Conservation (phyloP, 2,113 vertebrate species). For the Dasyprocta punctata region DNA sequence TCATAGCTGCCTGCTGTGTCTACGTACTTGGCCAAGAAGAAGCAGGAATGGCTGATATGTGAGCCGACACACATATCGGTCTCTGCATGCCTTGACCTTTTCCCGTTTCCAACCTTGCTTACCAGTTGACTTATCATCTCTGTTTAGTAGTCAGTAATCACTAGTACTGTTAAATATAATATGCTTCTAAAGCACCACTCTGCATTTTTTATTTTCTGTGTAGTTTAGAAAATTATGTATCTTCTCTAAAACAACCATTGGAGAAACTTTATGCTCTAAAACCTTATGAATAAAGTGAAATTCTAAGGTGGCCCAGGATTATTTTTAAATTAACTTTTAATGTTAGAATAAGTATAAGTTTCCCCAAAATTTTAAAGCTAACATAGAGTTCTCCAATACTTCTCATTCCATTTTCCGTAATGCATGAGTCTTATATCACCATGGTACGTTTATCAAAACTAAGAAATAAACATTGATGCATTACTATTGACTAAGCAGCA, state of each 20-base stretch:
- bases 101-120: not conserved
- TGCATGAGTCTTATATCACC: not conserved
- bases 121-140: not conserved
- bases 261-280: not conserved
- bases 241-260: not conserved
- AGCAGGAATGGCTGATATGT: not conserved
- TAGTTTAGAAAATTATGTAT: not conserved
- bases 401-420: not conserved
- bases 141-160: not conserved
- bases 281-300: not conserved
- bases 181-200: not conserved
- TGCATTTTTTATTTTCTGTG: not conserved
- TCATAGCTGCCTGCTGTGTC: not conserved
- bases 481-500: not conserved
- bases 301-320: not conserved
- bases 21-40: not conserved
- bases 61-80: too few species aligned
- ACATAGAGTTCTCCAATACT: not conserved
- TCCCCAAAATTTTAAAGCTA: not conserved
- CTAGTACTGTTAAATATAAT: not conserved
- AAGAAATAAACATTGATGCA: not conserved
- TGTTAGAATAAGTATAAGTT: not conserved
- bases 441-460: not conserved
- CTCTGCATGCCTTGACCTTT: not conserved
- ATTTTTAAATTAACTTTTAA: conserved; percentile 31